These are phyloP conservation scores for Hemiprocne comata DNA, from an alignment of 2,113 vertebrate species.

Conservation along the genomic window DNA sequence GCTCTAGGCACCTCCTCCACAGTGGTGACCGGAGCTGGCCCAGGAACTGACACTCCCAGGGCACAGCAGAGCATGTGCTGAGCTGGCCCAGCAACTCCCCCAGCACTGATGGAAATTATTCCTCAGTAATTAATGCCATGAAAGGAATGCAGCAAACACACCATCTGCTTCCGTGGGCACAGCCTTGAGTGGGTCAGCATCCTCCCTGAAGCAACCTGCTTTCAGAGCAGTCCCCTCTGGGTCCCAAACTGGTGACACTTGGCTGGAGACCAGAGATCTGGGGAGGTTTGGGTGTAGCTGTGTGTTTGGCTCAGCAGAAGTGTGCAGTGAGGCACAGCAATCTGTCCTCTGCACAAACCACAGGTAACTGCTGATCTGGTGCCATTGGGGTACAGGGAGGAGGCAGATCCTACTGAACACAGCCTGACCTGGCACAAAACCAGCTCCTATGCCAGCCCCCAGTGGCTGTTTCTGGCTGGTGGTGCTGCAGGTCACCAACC, in stretches of 20 bases:
- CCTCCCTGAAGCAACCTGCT: not conserved
- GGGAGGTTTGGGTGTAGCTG: not conserved
- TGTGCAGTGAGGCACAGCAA: rapidly evolving
- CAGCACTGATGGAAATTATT: not conserved
- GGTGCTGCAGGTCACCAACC: not conserved
- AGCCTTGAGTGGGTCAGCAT: not conserved
- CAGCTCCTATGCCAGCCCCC: not conserved
- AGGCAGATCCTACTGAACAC: not conserved
- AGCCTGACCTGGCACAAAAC: not conserved
- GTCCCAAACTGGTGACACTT: rapidly evolving
- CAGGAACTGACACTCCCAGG: not conserved
- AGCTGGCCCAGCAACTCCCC: not conserved
- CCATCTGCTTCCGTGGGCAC: not conserved
- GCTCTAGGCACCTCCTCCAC: not conserved
- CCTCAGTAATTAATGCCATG: not conserved
- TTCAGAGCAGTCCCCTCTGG: not conserved
- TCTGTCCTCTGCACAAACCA: not conserved
- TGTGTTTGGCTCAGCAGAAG: not conserved
- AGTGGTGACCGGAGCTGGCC: not conserved
- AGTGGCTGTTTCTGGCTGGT: not conserved
- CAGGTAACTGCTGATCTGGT: not conserved
- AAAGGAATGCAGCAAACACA: not conserved
- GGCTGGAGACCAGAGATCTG: not conserved
- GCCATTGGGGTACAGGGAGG: not conserved
- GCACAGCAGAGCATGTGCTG: not conserved